Percentiles rank a stretch among this genome's conserved stretches.
Conservation (phyloP, 2,113 vertebrate genomes). For the Gasterosteus nipponicus region DNA sequence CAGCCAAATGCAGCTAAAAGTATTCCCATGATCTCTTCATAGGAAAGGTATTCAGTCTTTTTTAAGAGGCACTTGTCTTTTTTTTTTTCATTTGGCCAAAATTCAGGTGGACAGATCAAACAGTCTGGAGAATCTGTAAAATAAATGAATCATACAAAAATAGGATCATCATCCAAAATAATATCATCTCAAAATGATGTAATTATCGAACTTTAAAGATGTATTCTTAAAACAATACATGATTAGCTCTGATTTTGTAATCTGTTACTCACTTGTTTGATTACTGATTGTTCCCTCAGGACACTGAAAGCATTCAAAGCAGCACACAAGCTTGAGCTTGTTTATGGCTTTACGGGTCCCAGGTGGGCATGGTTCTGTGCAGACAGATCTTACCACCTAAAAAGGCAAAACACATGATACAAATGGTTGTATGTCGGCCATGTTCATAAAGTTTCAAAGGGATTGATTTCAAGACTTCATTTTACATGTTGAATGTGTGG, state of each 20-base stretch:
- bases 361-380: conserved; percentile 72
- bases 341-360: conserved; percentile 75
- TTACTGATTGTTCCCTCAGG: conserved; percentile 79
- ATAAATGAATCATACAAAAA: not conserved
- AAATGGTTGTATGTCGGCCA: not conserved
- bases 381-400: conserved; percentile 75
- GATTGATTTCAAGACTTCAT: not conserved
- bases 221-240: not conserved
- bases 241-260: not conserved
- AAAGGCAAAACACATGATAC: not conserved
- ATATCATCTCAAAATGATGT: not conserved
- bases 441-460: not conserved
- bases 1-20: conserved; percentile 62
- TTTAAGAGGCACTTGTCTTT: conserved; percentile 67
- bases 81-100: conserved; percentile 71
- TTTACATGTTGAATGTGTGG: not conserved
- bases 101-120: conserved; percentile 60
- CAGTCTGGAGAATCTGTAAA: conserved; percentile 67
- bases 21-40: conserved; percentile 68
- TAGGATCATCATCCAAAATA: not conserved
- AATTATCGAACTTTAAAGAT: no score
- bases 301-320: conserved; percentile 80
- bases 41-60: conserved; percentile 71
- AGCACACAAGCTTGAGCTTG: conserved; percentile 74
- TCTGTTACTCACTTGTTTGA: conserved; percentile 64